Evolutionary conservation across 37 sponge, comb jelly and placozoan species (phyloP).

Genomic region (Tethya wilhelma): DNA sequence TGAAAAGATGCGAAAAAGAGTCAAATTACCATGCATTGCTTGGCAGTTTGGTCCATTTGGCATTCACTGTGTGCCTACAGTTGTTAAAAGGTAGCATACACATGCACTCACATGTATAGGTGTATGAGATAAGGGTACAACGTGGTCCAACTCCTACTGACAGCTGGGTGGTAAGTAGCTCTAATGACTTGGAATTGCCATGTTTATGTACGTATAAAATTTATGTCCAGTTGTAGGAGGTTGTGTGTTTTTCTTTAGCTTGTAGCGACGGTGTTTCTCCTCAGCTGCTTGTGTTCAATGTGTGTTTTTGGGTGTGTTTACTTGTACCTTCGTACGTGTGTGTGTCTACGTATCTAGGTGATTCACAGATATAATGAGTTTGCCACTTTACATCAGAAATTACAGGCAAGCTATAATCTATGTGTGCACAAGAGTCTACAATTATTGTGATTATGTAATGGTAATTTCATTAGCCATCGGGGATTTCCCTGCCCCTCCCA

Average conservation of each 20-base stretch:
- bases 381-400: constrained; percentile 33
- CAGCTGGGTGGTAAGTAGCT: constrained; percentile 49
- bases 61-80: neutral
- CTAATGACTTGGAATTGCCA: neutral
- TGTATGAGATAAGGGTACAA: constrained; percentile 69
- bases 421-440: no score
- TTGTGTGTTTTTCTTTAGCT: no score
- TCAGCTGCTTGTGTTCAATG: no score
- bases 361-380: constrained; percentile 83
- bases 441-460: no score
- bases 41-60: neutral
- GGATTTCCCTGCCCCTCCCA: constrained; percentile 65
- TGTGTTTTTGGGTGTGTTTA: no score
- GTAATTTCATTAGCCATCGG: constrained; percentile 42
- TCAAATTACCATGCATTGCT: neutral
- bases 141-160: constrained; percentile 58
- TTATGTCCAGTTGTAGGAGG: no score
- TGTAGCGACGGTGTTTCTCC: no score
- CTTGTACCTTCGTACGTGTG: neutral
- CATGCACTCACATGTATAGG: constrained; percentile 39
- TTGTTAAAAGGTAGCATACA: neutral
- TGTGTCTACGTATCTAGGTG: constrained; percentile 31
- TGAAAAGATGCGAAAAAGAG: neutral
- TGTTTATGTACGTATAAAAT: no score
- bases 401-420: constrained; percentile 31